A percentile compares a stretch with the other conserved stretches of the same genome.
Evolutionary conservation across 2,797 vertebrate species (phyloP).

Genomic region (Mus caroli): DNA sequence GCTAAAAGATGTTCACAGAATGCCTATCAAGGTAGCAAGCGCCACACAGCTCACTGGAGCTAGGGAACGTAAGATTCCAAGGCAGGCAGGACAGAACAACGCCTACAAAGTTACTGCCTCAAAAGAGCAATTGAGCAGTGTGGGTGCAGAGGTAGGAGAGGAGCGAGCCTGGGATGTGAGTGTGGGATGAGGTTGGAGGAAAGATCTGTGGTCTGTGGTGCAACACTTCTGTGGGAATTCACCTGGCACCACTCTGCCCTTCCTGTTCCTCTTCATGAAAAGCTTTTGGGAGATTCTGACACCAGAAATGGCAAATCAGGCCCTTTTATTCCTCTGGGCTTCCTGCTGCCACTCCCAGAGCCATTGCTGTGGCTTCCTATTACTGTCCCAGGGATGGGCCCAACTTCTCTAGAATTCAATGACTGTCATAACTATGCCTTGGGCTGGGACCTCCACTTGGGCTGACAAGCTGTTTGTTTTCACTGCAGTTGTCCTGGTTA

Average conservation of each 20-base stretch:
- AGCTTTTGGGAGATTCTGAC: background rate
- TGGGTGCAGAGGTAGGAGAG: background rate
- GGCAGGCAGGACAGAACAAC: background rate
- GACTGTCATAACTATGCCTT: background rate
- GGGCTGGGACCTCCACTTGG: background rate
- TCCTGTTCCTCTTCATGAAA: constrained; percentile 25
- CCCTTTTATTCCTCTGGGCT: background rate
- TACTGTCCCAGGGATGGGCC: background rate
- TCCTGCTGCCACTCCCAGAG: background rate
- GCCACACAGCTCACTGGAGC: too few species aligned
- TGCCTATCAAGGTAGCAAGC: background rate
- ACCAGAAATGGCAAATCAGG: background rate
- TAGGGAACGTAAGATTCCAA: background rate
- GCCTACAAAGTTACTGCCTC: background rate
- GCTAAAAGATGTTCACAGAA: background rate
- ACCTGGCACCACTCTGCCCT: background rate
- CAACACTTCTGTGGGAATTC: background rate
- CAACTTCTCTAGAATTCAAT: background rate
- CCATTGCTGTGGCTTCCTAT: background rate
- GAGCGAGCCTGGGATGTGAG: accelerated
- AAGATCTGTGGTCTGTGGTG: background rate
- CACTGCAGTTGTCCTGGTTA: background rate
- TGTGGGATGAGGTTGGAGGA: background rate
- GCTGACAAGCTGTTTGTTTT: background rate
- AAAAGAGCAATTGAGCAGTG: background rate